Base-by-base conservation (phyloP, 2,888 invertebrate genomes). In the Lasioglossum leucozonium region DNA sequence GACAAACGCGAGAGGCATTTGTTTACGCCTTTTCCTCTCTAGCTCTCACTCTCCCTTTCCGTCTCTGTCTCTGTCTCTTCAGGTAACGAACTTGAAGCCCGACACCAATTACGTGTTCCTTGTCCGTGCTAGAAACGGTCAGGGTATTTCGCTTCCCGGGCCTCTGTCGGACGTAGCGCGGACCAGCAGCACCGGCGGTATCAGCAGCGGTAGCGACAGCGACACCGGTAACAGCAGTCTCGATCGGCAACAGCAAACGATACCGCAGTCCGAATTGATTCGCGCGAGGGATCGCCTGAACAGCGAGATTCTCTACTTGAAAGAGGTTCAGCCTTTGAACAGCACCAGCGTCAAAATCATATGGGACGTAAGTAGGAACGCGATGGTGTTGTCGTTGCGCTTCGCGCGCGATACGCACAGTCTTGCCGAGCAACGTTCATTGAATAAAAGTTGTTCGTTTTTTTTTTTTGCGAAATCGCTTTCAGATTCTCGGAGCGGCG, bases 31-130 rank as follows among this genome's bases (percentile, higher is more conserved):
- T 37, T 67, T 30, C 62, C 34, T 67, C 65, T 67, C 65, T 67
- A 34, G 30, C 47, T 58, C 13, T 42, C 40, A 11, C n/a, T 13
- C 11, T 10, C 16, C 8, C 22, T 47, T 65, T 26, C 42, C 65
- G 65, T 65, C 34, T 65, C 65, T 62, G 26, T 62, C 62, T 62
- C 62, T 34, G 30, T 65, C 34, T 44, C 30, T 26, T 10, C 26
- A 96, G 96, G 96, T 96, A 69, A 95, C 95, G 40, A 96, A 97
- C 91, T 95, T 98, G 88, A 97, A 97, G 92, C 97, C 98, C 0
- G 97, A 97, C 92, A 97, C 98, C 71, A 96, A 97, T 51, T 99
- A 99, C 95, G 96, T 98, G 87, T 99, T 99, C 94, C 95, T 98
- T 85, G 97, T 99, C 58, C 96, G 97, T 77, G 98, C 98, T 0